These are phyloP conservation scores for Zaprionus capensis DNA, from an alignment of 1,140 invertebrate species.

Conservation along the genomic window DNA sequence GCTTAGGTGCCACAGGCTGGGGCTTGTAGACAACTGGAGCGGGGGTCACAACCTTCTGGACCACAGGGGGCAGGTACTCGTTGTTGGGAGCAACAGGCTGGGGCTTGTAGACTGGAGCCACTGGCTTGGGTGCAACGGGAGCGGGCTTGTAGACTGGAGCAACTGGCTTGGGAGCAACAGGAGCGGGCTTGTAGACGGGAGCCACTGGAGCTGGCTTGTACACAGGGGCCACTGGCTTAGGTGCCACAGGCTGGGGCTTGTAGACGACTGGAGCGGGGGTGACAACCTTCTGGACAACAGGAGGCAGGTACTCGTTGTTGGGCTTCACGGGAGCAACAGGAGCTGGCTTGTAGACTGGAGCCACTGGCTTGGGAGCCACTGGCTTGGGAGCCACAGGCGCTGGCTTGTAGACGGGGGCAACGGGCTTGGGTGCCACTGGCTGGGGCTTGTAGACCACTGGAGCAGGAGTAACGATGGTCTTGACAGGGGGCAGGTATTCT, in stretches of 20 bases:
- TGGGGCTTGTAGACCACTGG: slow-evolving; percentile 14
- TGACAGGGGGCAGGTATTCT: slow-evolving; percentile 31
- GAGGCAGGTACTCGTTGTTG: slow-evolving; percentile 36
- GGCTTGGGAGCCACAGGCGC: slow-evolving; percentile 42
- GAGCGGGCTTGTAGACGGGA: slow-evolving; percentile 23
- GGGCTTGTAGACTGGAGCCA: slow-evolving; percentile 24
- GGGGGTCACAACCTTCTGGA: slow-evolving; percentile 10
- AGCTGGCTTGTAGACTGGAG: slow-evolving; percentile 5
- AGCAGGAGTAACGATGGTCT: slow-evolving; percentile 12
- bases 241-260: slow-evolving; percentile 26
- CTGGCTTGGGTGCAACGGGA: slow-evolving; percentile 13
- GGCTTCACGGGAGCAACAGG: slow-evolving; percentile 11
- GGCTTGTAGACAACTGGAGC: slow-evolving; percentile 13
- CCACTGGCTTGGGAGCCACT: slow-evolving; percentile 19
- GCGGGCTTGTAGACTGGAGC: slow-evolving; percentile 7
- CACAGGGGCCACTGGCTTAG: slow-evolving; percentile 28
- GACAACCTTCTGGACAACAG: slow-evolving; percentile 20
- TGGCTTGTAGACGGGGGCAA: slow-evolving; percentile 19
- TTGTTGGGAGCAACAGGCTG: slow-evolving; percentile 25
- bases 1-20: slow-evolving; percentile 3
- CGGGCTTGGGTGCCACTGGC: slow-evolving; percentile 10
- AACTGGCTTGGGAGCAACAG: slow-evolving; percentile 23
- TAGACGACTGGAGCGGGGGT: slow-evolving; percentile 15
- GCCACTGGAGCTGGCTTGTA: slow-evolving; percentile 29
- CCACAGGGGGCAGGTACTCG: slow-evolving; percentile 36